Evolutionary conservation across 2,797 vertebrate genomes (phyloP), one percentile per base, ranked within the genome.

Genomic region (Crocodylus rhombifer): DNA sequence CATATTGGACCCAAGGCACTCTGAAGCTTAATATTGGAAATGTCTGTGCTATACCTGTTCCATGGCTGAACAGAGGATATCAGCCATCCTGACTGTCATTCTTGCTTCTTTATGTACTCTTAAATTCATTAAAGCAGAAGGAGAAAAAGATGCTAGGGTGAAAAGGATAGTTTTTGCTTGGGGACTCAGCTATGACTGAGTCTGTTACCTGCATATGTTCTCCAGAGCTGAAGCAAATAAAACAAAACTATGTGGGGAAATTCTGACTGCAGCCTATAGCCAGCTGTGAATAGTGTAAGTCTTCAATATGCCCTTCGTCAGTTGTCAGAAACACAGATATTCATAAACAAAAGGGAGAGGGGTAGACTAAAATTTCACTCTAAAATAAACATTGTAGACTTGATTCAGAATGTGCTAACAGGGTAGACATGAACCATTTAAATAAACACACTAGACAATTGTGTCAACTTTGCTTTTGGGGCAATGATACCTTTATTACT

Each of bases 241-340:
- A 92, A 78, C 84, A 92, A 87, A 86, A 36, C 91, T 81, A 21
- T 1, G 8, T 84, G 82, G 90, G 92, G 75, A 84, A 95, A 93
- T 87, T 94, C 94, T 95, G 93, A 80, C 56, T 33, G 80, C 63
- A 74, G 17, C 61, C 23, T 36, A 64, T 51, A 81, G 57, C 75
- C 90, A 89, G 63, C 91, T 92, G 94, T 84, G 75, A 91, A 77
- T 87, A 62, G 77, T 91, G 92, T 83, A 94, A 84, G 90, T 92
- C 95, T 95, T 95, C 85, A 71, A 69, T 75, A 62, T 91, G 86
- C 84, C 95, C 89, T 97, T 96, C 97, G 92, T 94, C 97, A 95
- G 71, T 93, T 95, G 94, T 97, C 96, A 96, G 94, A 95, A 95
- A 96, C 85, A 88, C 61, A 91, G 67, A 90, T 84, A 76, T 87